Base-by-base conservation (phyloP, 30 jellyfish, hydroid and myxozoan species). In the Pelagia noctiluca region DNA sequence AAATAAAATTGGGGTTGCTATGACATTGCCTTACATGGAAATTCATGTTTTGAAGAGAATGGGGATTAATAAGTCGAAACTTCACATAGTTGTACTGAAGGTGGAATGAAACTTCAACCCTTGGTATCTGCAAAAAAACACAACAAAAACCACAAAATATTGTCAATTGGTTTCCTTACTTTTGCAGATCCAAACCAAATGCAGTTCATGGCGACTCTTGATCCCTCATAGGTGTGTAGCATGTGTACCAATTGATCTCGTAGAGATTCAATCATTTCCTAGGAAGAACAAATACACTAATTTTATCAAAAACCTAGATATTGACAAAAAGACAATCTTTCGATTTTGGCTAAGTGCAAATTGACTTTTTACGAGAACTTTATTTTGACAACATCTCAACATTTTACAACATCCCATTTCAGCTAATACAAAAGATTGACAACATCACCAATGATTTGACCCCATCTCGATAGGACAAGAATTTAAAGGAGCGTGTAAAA, bases 171-270 rank as follows among this genome's bases (percentile, higher is more conserved):
- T 12, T 31, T 18, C 12, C 1, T 2, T 75, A 90, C 98, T 94
- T 93, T 93, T 37, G 89, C 75, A n/a, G 87, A 73, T 23, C 92
- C 93, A 47, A 38, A 71, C 98, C 98, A 93, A 62, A 93, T 50
- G 75, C 98, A 93, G 53, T 75, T 25, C 98, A 93, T 93, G 2
- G 97, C 94, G 0, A 93, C 86, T 49, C 85, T 80, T 28, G 96
- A 70, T 2, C 98, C 98, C 16, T 93, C 98, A 54, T 34, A 63
- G 1, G 98, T 80, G 66, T 93, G 98, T 35, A 93, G 36, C 72
- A 93, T 87, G 46, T 93, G 88, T 11, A 86, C 93, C n/a, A 67
- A 35, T 29, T 71, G 72, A 18, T 87, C 97, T 24, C 85, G 77
- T 76, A 93, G 61, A 12, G 88, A 79, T 35, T 82, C 97, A 18